Percentiles rank a stretch among this genome's conserved stretches.
phyloP scores from a whole-genome alignment of 2,888 invertebrate genomes.

The Labia minor region DNA sequence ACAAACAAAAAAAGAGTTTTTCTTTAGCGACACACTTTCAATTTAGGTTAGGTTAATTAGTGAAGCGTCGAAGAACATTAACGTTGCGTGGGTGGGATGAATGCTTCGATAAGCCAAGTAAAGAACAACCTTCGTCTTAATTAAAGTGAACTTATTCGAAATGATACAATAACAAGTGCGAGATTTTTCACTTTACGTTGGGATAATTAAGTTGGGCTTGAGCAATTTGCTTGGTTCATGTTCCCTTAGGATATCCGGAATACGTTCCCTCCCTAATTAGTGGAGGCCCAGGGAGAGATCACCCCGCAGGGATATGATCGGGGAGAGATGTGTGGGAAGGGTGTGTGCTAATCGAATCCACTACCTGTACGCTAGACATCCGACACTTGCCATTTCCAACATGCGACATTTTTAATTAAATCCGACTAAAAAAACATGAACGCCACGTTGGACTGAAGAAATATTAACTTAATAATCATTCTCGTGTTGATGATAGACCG shows the following conservation, averaged over 20 bases:
- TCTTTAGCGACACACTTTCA: too few species aligned
- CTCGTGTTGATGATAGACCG: too few species aligned
- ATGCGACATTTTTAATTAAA: neutral
- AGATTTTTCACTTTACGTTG: neutral
- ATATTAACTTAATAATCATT: too few species aligned
- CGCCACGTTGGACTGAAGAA: too few species aligned
- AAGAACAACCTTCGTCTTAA: neutral
- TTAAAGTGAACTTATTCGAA: neutral
- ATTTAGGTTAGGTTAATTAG: too few species aligned
- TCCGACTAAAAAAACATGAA: too few species aligned
- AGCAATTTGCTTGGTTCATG: slow-evolving; percentile 5
- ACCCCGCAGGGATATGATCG: neutral
- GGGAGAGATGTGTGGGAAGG: neutral
- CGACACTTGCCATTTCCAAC: too few species aligned
- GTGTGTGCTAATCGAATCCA: neutral
- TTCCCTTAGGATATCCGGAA: slow-evolving; percentile 1
- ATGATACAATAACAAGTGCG: slow-evolving; percentile 1
- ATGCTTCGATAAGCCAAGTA: too few species aligned
- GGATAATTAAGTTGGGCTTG: neutral
- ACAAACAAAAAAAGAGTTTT: too few species aligned
- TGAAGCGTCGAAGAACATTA: too few species aligned
- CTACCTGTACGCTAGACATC: neutral
- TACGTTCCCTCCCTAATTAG: neutral
- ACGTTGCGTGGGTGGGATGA: too few species aligned
- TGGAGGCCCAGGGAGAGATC: neutral